phyloP scores from a whole-genome alignment of 1,140 invertebrate species.

The Triops cancriformis region DNA sequence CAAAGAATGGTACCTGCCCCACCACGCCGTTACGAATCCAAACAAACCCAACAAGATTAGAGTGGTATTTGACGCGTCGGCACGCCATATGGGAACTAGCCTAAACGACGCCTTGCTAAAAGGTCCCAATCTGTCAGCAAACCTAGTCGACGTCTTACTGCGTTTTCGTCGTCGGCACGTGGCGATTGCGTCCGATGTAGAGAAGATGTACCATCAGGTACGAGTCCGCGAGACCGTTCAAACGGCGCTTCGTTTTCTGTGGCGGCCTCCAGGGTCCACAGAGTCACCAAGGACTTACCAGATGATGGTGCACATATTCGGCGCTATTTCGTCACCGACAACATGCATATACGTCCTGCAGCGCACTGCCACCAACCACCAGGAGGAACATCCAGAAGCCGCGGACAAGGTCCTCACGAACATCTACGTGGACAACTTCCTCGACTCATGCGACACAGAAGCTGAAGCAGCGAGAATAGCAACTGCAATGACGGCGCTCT shows the following conservation, averaged over 20 bases:
- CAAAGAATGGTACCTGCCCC: conserved; percentile 27
- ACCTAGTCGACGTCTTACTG: conserved; percentile 31
- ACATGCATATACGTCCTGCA: neutral
- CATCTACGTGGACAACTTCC: conserved; percentile 26
- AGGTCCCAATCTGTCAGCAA: conserved; percentile 39
- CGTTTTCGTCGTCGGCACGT: conserved; percentile 30
- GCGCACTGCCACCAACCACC: neutral
- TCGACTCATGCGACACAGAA: conserved; percentile 15
- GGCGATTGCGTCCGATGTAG: conserved; percentile 28
- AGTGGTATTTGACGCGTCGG: conserved; percentile 29
- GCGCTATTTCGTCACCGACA: conserved; percentile 24
- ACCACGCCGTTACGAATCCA: conserved; percentile 28
- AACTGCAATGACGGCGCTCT: neutral
- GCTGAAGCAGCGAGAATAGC: conserved; percentile 11
- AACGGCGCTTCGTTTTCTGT: conserved; percentile 18
- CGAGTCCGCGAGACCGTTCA: neutral
- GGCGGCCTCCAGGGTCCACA: neutral
- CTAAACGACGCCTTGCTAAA: conserved; percentile 32
- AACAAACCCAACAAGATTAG: conserved; percentile 27
- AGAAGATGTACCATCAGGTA: conserved; percentile 27
- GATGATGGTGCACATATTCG: conserved; percentile 26
- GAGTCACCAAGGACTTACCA: neutral
- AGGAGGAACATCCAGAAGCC: conserved; percentile 15
- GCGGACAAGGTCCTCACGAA: neutral
- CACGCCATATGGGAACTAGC: conserved; percentile 28